These are phyloP conservation scores for Penaeus indicus DNA, from an alignment of 1,140 invertebrate species.

Conservation along the genomic window DNA sequence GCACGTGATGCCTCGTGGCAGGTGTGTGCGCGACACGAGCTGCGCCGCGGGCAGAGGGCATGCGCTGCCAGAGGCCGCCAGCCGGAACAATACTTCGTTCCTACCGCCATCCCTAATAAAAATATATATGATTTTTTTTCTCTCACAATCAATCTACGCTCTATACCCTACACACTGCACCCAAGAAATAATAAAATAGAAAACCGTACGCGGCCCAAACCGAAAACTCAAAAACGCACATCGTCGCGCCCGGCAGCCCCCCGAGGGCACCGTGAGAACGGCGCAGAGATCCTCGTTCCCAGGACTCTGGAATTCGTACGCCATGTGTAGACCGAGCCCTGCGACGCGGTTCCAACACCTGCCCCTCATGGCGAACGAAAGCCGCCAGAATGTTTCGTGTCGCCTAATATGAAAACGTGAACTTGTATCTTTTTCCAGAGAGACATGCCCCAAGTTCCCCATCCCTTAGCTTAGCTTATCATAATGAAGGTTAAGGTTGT, in stretches of 20 bases:
- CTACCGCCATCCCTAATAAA: not conserved
- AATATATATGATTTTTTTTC: not conserved
- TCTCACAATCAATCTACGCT: too few species aligned
- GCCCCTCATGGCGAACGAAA: conserved; percentile 58
- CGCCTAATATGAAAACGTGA: not conserved
- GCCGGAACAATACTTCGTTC: not conserved
- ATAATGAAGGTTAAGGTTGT: too few species aligned
- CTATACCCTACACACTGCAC: too few species aligned
- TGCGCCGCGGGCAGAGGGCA: conserved; percentile 53
- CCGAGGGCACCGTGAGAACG: conserved; percentile 59
- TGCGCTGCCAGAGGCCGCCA: conserved; percentile 16
- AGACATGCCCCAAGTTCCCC: not conserved
- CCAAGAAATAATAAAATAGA: too few species aligned
- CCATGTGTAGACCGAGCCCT: conserved; percentile 59
- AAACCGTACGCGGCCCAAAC: not conserved
- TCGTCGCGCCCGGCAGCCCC: conserved; percentile 18
- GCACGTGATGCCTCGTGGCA: conserved; percentile 66
- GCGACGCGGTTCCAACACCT: conserved; percentile 50
- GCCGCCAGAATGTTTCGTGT: conserved; percentile 39
- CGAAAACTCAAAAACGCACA: not conserved
- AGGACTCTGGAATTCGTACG: conserved; percentile 60
- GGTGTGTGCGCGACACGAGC: conserved; percentile 66
- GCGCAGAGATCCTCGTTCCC: conserved; percentile 51
- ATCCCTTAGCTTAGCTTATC: too few species aligned
- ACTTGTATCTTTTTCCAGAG: not conserved